Percentiles rank a stretch among this genome's conserved stretches.
Evolutionary conservation across 2,797 vertebrate species (phyloP).

Genomic region (Podarcis lilfordi): DNA sequence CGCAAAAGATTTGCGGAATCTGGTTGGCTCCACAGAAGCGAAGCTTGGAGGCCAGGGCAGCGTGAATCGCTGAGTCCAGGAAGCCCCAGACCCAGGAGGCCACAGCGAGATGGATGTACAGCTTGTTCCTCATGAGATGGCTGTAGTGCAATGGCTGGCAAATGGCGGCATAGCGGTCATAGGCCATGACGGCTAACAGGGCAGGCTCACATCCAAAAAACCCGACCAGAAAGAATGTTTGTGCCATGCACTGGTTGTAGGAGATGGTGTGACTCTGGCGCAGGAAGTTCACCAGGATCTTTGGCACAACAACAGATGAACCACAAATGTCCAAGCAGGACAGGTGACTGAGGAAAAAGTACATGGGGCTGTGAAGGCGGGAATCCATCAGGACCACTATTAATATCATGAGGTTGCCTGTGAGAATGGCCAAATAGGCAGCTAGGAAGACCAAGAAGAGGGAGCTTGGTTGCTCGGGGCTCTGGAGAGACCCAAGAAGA

Average conservation of each 20-base stretch:
- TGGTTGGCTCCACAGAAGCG: constrained; percentile 52
- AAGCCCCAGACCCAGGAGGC: constrained; percentile 55
- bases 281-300: constrained; percentile 28
- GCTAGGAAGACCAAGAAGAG: constrained; percentile 44
- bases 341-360: constrained; percentile 55
- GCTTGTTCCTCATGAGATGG: fast-evolving
- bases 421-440: constrained; percentile 28
- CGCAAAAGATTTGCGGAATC: constrained; percentile 74
- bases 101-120: fast-evolving
- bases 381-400: constrained; percentile 6
- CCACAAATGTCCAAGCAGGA: constrained; percentile 60
- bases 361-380: constrained; percentile 55
- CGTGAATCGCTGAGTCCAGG: constrained; percentile 3
- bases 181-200: not conserved
- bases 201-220: fast-evolving
- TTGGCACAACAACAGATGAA: constrained; percentile 36
- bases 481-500: constrained; percentile 40
- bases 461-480: fast-evolving
- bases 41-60: constrained; percentile 12
- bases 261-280: not conserved
- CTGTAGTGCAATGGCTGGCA: not conserved
- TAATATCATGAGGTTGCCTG: constrained; percentile 29
- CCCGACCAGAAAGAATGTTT: constrained; percentile 35
- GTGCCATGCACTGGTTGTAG: not conserved
- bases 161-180: not conserved